A percentile compares a stretch with the other conserved stretches of the same genome.
phyloP scores from a whole-genome alignment of 2,797 vertebrate species.

The Sphaeramia orbicularis region DNA sequence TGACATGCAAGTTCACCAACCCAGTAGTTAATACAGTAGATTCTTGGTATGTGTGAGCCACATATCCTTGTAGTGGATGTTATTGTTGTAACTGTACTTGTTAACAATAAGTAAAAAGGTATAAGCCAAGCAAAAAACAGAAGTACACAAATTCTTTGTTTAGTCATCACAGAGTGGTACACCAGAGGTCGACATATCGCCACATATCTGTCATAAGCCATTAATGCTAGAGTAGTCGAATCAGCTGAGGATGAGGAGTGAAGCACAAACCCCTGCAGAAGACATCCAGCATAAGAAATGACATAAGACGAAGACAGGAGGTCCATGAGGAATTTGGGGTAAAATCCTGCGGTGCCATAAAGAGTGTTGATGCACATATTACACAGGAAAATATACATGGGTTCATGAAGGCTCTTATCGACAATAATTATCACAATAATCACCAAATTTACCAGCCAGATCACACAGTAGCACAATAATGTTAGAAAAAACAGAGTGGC shows the following conservation, averaged over 20 bases:
- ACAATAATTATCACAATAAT: constrained; percentile 23
- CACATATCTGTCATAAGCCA: constrained; percentile 69
- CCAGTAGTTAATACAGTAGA: constrained; percentile 57
- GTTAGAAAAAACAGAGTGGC: constrained; percentile 35
- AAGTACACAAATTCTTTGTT: neutral
- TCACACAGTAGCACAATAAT: constrained; percentile 53
- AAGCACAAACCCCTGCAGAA: constrained; percentile 36
- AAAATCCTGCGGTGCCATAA: constrained; percentile 60
- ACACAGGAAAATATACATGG: constrained; percentile 68
- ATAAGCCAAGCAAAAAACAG: constrained; percentile 26
- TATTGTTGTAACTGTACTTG: neutral
- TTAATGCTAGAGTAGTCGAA: constrained; percentile 37
- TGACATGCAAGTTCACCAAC: constrained; percentile 33
- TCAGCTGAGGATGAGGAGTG: constrained; percentile 30
- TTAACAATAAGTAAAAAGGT: neutral
- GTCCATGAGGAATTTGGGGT: constrained; percentile 63
- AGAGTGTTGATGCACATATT: constrained; percentile 64
- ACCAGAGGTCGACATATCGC: constrained; percentile 70
- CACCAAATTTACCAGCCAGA: constrained; percentile 50
- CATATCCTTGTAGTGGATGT: constrained; percentile 28
- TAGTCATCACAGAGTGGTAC: constrained; percentile 49
- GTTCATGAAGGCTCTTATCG: constrained; percentile 58
- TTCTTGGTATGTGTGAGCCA: constrained; percentile 50
- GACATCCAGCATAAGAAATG: constrained; percentile 47
- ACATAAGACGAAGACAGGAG: constrained; percentile 43